Evolutionary conservation across 1,140 invertebrate genomes (phyloP).

Genomic region (Bombus turneri): DNA sequence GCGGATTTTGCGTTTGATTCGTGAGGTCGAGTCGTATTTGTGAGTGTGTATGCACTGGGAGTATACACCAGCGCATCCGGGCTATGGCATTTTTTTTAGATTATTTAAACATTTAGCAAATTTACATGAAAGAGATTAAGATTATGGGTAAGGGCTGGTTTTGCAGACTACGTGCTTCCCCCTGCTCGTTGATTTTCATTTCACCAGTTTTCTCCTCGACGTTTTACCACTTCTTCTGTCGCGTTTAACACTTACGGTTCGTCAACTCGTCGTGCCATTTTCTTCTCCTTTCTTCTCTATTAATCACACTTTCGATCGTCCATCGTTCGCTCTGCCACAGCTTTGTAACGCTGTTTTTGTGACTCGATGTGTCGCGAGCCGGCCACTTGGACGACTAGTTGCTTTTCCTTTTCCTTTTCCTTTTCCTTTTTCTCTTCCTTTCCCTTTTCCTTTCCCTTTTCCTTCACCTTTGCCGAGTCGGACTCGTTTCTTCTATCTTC

Average conservation of each 20-base stretch:
- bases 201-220: background rate
- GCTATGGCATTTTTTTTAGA: constrained; percentile 83
- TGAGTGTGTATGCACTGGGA: constrained; percentile 83
- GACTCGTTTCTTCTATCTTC: background rate
- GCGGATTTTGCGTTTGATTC: constrained; percentile 77
- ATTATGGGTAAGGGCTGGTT: constrained; percentile 78
- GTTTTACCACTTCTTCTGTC: background rate
- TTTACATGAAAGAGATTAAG: constrained; percentile 84
- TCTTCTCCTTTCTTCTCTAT: background rate
- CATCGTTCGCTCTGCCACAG: background rate
- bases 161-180: constrained; percentile 63
- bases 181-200: constrained; percentile 51
- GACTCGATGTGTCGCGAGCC: too few relatives aligned
- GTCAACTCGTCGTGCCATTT: background rate
- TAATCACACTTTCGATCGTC: background rate
- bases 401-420: background rate
- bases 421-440: too few relatives aligned
- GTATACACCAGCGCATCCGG: constrained; percentile 84
- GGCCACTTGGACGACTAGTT: background rate
- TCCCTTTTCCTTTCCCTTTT: too few relatives aligned
- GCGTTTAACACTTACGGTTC: constrained; percentile 20
- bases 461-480: background rate
- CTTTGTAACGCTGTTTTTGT: background rate
- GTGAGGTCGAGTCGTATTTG: constrained; percentile 83
- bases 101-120: constrained; percentile 83